These are phyloP conservation scores for Aphidius gifuensis DNA, from an alignment of 1,140 invertebrate genomes.

Conservation along the genomic window DNA sequence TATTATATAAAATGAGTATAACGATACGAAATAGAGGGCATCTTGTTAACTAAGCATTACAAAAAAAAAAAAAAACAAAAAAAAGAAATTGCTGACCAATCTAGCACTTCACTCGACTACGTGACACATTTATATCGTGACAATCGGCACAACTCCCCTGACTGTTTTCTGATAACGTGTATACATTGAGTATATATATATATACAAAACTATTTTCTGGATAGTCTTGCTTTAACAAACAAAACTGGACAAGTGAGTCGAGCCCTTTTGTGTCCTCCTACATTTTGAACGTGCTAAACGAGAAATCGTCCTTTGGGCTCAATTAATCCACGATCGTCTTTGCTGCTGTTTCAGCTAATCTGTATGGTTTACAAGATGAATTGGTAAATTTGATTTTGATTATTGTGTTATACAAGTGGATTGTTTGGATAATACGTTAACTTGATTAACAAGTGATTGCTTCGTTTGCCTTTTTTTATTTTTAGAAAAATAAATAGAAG, in stretches of 20 bases:
- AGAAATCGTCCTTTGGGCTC: conserved; percentile 22
- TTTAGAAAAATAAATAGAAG: background rate
- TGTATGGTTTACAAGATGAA: conserved; percentile 1
- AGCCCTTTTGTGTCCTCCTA: background rate
- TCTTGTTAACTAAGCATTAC: background rate
- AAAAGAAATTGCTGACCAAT: conserved; percentile 26
- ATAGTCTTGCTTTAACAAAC: background rate
- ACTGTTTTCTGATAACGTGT: background rate
- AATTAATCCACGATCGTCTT: conserved; percentile 22
- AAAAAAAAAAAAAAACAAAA: background rate
- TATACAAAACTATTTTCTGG: background rate
- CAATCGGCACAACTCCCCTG: conserved; percentile 21
- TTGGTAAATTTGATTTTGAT: too few relatives aligned
- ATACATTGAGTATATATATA: conserved; percentile 6
- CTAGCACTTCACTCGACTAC: conserved; percentile 27
- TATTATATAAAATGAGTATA: background rate
- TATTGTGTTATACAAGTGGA: too few relatives aligned
- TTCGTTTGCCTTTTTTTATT: background rate
- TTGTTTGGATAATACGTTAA: too few relatives aligned
- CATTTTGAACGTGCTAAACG: background rate
- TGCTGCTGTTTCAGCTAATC: background rate
- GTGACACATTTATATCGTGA: conserved; percentile 27
- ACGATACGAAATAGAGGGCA: conserved; percentile 14
- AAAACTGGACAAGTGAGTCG: background rate
- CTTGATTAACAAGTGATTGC: background rate